A percentile compares a stretch with the other conserved stretches of the same genome.
phyloP scores from a whole-genome alignment of 1,140 invertebrate species.

The Cepaea nemoralis region DNA sequence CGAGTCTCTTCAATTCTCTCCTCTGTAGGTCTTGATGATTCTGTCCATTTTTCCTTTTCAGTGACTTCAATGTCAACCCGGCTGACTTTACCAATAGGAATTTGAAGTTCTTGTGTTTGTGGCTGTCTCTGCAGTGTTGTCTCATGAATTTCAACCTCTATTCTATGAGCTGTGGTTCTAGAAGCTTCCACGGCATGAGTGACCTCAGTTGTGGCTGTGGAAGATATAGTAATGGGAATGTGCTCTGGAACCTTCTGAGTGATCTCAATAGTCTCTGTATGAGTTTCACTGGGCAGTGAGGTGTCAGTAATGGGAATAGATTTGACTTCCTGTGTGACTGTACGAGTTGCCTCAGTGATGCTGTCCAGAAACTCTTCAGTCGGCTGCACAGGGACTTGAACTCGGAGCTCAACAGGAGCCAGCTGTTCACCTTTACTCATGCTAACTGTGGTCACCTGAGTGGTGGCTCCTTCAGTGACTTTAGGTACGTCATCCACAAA shows the following conservation, averaged over 20 bases:
- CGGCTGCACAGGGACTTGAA: slow-evolving; percentile 54
- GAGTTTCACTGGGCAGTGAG: slow-evolving; percentile 47
- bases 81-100: slow-evolving; percentile 53
- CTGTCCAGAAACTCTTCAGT: slow-evolving; percentile 52
- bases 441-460: slow-evolving; percentile 53
- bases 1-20: slow-evolving; percentile 60
- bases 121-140: slow-evolving; percentile 58
- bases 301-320: slow-evolving; percentile 45
- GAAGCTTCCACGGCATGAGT: slow-evolving; percentile 42
- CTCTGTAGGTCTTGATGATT: slow-evolving; percentile 55
- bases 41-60: slow-evolving; percentile 36
- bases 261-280: slow-evolving; percentile 67
- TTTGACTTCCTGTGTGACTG: slow-evolving; percentile 52
- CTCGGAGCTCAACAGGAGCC: slow-evolving; percentile 54
- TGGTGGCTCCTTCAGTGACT: slow-evolving; percentile 57
- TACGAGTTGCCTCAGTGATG: slow-evolving; percentile 54
- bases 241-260: slow-evolving; percentile 51
- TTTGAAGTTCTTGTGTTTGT: slow-evolving; percentile 57
- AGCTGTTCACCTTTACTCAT: slow-evolving; percentile 52
- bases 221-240: slow-evolving; percentile 51
- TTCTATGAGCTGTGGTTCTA: slow-evolving; percentile 53
- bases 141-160: slow-evolving; percentile 65
- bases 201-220: slow-evolving; percentile 42
- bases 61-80: slow-evolving; percentile 37
- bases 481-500: slow-evolving; percentile 49